phyloP scores from a whole-genome alignment of 1,140 invertebrate species.

The Pseudoatta argentina region DNA sequence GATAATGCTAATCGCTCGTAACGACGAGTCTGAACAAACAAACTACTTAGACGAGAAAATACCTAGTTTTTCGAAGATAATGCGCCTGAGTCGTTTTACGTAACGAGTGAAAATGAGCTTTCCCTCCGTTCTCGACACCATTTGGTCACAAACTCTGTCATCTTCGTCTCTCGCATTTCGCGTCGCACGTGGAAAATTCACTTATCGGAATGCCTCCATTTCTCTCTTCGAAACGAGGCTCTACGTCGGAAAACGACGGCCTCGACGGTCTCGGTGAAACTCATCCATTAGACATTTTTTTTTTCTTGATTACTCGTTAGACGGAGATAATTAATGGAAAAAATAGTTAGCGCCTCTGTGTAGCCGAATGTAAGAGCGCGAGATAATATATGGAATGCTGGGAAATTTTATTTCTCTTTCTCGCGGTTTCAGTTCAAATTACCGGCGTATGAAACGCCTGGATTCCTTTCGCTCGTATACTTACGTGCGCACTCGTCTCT shows the following conservation, averaged over 20 bases:
- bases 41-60: not conserved
- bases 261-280: not conserved
- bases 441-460: constrained; percentile 18
- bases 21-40: not conserved
- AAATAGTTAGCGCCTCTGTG: not conserved
- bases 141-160: not conserved
- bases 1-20: constrained; percentile 11
- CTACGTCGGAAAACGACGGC: constrained; percentile 10
- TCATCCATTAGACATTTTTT: constrained; percentile 10
- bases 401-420: not conserved
- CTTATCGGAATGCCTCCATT: constrained; percentile 9
- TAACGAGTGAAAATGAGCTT: constrained; percentile 56
- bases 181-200: constrained; percentile 22
- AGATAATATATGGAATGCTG: constrained; percentile 2
- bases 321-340: not conserved
- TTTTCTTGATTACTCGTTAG: not conserved
- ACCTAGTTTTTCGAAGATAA: constrained; percentile 12
- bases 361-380: not conserved
- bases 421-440: not conserved
- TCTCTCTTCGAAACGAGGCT: constrained; percentile 9
- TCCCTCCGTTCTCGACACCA: constrained; percentile 29
- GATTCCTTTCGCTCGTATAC: constrained; percentile 46
- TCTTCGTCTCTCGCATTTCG: not conserved
- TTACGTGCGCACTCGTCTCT: not conserved
- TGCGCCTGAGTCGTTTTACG: constrained; percentile 23